Evolutionary conservation across 2,797 vertebrate species (phyloP), one percentile per base, ranked within the genome.

Genomic region (Acropternis orthonyx): DNA sequence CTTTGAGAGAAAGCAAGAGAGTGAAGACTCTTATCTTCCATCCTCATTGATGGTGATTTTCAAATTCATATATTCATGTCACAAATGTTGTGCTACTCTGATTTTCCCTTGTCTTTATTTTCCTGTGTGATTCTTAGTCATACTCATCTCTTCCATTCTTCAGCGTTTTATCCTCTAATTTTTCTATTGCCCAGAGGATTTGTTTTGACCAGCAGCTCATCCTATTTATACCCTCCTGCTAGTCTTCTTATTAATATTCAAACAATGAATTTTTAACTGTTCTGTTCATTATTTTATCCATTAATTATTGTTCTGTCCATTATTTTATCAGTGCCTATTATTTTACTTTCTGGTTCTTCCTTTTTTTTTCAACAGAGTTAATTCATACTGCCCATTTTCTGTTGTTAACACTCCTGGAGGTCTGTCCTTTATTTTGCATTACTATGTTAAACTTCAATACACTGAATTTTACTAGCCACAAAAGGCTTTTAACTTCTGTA

Each of bases 191-290:
- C 7, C 7, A 41, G 9, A 9, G 27, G 14, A 32, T 56, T 88
- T 46, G 5, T 24, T 89, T 62, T 73, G 24, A 73, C 16, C 11
- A 62, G 14, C 6, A 58, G 14, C 10, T 85, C 23, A 71, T 85
- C 69, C 14, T 46, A 22, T 56, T 75, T 28, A 24, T 10, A n/a
- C 0, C 1, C 3, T 49, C 7, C 7, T 81, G 41, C 16, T n/a
- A 62, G 2, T 43, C 26, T 89, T 11, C 9, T 69, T 76, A 46
- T 41, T 44, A 72, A 46, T 55, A 37, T 6, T 73, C 8, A 51
- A 77, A 55, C 2, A 6, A n/a, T 41, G 32, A 67, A 7, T 63
- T 61, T 68, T 71, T 26, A 58, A 51, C 7, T 22, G 6, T 44
- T 81, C 9, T 68, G 20, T 41, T 14, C 28, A 36, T 37, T 71